Base-by-base conservation (phyloP, 2,888 invertebrate genomes). In the Palloptera scutellata region DNA sequence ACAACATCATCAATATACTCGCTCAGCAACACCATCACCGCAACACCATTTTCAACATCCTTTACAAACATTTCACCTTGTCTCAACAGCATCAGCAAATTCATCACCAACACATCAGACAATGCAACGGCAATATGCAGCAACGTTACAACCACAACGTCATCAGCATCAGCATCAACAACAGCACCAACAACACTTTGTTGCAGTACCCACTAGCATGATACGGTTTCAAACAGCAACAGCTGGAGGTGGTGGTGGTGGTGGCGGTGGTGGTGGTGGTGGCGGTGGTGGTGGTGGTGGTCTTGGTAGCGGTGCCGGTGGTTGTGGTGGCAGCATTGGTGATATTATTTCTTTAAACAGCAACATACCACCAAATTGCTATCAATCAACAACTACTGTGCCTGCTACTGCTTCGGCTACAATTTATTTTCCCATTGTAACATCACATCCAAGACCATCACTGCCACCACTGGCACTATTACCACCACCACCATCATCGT, bases 391-490 rank as follows among this genome's bases (percentile, higher is more conserved):
- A 48, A 69, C 71, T 54, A 69, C 71, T 54, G 73, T 75, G 65
- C 72, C 76, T 64, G 72, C 70, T 55, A 75, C 77, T 61, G 76
- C 75, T 58, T 73, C 84, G 17, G 80, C 85, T 19, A 83, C 84
- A 69, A 83, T 85, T 75, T 85, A 82, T 76, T 83, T 84, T 78
- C 84, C 84, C 61, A 80, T 83, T 65, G 75, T 78, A 58, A 67
- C 76, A 66, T 67, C 77, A 58, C 71, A 57, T 63, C 40, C 61
- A 57, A 68, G 51, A 15, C 58, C 20, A 48, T 70, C 40, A 17
- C 55, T n/a, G 41, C 58, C 20, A 48, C 71, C 40, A 17, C 55
- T n/a, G 41, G 62, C 58, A 20, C 61, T 61, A 68, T 75, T 57
- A 55, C 74, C 51, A 61, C 67, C 20, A 59, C 66, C 54, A 59